phyloP scores from a whole-genome alignment of 2,888 invertebrate species.

The Callinectes sapidus region DNA sequence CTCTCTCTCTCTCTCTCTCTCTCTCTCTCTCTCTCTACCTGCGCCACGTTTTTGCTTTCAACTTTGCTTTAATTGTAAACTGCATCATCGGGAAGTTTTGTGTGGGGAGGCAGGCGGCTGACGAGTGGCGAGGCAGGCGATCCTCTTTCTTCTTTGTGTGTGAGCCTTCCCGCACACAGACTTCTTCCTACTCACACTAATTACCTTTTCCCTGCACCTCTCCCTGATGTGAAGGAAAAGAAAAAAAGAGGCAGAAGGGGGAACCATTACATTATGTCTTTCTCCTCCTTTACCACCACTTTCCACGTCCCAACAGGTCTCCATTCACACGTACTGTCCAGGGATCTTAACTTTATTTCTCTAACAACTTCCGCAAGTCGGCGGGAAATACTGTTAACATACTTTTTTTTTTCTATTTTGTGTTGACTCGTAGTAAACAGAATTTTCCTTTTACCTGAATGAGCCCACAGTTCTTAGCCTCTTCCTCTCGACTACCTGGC shows the following conservation, averaged over 20 bases:
- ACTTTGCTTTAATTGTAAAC: slow-evolving; percentile 2
- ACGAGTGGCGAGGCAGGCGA: neutral
- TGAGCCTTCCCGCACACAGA: neutral
- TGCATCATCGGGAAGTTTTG: slow-evolving; percentile 17
- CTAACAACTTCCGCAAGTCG: neutral
- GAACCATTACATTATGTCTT: neutral
- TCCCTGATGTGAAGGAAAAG: neutral
- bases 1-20: slow-evolving; percentile 24
- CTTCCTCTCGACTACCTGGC: neutral
- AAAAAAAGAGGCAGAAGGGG: neutral
- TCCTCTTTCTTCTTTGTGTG: neutral
- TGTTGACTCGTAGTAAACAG: slow-evolving; percentile 26
- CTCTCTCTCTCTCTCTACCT: slow-evolving; percentile 34
- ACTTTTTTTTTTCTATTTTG: neutral
- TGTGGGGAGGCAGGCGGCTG: neutral
- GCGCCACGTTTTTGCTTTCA: neutral
- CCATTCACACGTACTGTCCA: neutral
- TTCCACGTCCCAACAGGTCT: neutral
- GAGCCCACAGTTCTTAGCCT: neutral
- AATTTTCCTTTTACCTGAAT: slow-evolving; percentile 12
- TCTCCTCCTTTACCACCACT: neutral
- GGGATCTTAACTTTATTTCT: neutral
- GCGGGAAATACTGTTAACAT: neutral
- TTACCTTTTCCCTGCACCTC: neutral
- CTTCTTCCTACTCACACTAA: slow-evolving; percentile 7